Percentiles rank a stretch among this genome's conserved stretches.
Evolutionary conservation across 2,797 vertebrate genomes (phyloP).

Genomic region (Serranus cabrilla): DNA sequence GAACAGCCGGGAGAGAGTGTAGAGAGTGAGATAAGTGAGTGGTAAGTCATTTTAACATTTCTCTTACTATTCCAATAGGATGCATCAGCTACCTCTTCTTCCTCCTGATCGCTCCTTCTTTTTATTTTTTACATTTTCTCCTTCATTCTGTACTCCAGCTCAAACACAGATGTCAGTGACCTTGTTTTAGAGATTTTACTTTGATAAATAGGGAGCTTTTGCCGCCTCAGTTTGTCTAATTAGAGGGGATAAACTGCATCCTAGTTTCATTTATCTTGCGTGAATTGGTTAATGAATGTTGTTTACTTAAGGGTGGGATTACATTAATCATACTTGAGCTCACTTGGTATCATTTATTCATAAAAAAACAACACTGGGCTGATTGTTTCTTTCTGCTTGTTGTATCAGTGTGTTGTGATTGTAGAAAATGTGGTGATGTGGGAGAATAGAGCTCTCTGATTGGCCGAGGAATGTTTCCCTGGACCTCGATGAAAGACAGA

Average conservation of each 20-base stretch:
- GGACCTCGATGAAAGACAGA: slow-evolving; percentile 65
- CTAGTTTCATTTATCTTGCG: slow-evolving; percentile 47
- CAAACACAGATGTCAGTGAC: slow-evolving; percentile 25
- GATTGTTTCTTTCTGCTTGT: not conserved
- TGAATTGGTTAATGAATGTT: slow-evolving; percentile 40
- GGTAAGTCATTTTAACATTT: slow-evolving; percentile 70
- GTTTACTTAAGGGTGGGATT: slow-evolving; percentile 51
- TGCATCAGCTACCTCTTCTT: not conserved
- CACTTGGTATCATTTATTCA: not conserved
- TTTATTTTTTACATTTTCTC: not conserved
- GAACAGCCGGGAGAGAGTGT: slow-evolving; percentile 36
- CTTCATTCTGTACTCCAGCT: slow-evolving; percentile 15
- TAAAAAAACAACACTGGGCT: not conserved
- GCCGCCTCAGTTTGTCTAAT: slow-evolving; percentile 43
- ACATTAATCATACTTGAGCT: slow-evolving; percentile 51
- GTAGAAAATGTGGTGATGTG: slow-evolving; percentile 43
- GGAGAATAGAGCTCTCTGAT: slow-evolving; percentile 54
- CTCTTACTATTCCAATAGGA: not conserved
- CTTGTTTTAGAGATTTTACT: slow-evolving; percentile 42
- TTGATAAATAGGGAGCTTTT: slow-evolving; percentile 48
- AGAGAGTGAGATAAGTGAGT: slow-evolving; percentile 58
- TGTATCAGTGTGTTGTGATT: slow-evolving; percentile 13
- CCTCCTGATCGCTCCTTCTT: not conserved
- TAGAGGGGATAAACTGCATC: slow-evolving; percentile 47
- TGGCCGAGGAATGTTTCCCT: slow-evolving; percentile 53